phyloP scores from a whole-genome alignment of 1,140 invertebrate species.

The Cydia strobilella region DNA sequence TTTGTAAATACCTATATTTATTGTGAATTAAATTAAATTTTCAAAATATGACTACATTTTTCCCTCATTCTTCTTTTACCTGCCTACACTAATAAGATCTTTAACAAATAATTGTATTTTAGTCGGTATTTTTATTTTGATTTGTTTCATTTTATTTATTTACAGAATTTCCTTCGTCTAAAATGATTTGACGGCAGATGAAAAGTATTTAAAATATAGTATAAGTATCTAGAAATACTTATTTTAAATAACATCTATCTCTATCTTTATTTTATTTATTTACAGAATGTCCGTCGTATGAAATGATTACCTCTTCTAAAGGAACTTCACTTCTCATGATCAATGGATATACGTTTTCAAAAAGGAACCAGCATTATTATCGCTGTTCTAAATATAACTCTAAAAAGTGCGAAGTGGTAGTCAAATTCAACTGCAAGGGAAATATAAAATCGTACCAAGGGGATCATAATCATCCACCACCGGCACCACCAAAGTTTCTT shows the following conservation, averaged over 20 bases:
- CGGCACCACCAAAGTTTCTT: conserved; percentile 32
- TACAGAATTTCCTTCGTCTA: not conserved
- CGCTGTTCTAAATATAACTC: conserved; percentile 49
- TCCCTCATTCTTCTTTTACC: not conserved
- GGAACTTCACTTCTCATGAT: not conserved
- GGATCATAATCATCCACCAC: conserved; percentile 43
- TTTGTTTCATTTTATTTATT: not conserved
- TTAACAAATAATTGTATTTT: not conserved
- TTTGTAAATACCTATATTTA: not conserved
- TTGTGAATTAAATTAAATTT: not conserved
- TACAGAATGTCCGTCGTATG: not conserved
- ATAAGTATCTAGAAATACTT: too few species aligned
- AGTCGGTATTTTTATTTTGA: not conserved
- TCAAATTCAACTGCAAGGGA: conserved; percentile 35
- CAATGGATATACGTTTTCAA: conserved; percentile 6
- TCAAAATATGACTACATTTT: not conserved
- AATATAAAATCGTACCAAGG: conserved; percentile 26
- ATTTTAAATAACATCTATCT: too few species aligned
- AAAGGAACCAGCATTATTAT: not conserved
- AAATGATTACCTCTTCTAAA: not conserved
- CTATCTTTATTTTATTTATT: not conserved
- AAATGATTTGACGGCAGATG: too few species aligned
- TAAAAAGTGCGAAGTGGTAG: conserved; percentile 39
- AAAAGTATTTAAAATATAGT: too few species aligned
- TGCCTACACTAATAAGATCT: not conserved